These are phyloP conservation scores for Sylvilagus bachmani DNA, from an alignment of 2,113 vertebrate genomes.

Conservation along the genomic window DNA sequence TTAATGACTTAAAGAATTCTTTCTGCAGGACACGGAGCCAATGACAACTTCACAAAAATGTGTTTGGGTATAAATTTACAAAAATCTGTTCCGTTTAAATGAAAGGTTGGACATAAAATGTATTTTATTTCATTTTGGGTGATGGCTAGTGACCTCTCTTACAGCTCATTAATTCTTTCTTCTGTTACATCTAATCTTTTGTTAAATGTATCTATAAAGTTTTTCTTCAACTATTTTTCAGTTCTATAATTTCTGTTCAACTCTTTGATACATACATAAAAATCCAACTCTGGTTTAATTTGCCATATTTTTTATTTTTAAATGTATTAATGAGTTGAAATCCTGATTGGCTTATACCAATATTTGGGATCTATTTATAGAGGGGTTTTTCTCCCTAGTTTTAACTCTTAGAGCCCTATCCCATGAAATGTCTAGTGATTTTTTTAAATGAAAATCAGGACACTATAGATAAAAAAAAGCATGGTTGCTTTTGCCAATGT, in stretches of 20 bases:
- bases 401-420: neutral
- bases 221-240: conserved; percentile 27
- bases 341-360: neutral
- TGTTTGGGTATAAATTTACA: neutral
- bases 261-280: neutral
- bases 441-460: conserved; percentile 27
- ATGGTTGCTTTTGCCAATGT: neutral
- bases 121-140: conserved; percentile 18
- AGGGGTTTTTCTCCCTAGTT: neutral
- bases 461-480: neutral
- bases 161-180: neutral
- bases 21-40: neutral
- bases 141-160: neutral
- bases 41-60: neutral
- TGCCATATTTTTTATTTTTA: neutral
- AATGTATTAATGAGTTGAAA: conserved; percentile 14
- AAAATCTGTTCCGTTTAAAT: conserved; percentile 42
- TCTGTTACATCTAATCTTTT: neutral
- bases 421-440: conserved; percentile 28
- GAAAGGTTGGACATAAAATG: neutral
- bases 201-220: neutral
- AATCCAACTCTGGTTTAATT: conserved; percentile 30
- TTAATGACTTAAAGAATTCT: neutral
- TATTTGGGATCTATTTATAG: neutral
- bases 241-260: conserved; percentile 16